Conservation (phyloP, 2,113 vertebrate genomes). For the Chinchilla lanigera region DNA sequence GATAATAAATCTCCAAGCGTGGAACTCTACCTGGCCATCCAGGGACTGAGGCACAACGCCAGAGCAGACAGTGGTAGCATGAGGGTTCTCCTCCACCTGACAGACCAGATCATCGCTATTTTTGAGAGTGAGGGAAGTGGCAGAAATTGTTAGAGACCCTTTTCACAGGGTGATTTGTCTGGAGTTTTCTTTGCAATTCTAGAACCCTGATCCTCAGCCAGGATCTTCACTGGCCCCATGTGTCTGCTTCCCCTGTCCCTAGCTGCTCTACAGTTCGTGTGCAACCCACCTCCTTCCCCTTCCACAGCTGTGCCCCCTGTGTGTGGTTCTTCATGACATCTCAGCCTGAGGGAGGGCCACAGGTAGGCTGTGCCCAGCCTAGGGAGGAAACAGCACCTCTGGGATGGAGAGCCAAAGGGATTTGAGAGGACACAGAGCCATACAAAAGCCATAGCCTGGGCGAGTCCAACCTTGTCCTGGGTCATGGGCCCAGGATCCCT, state of each 20-base stretch:
- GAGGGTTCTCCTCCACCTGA: fast-evolving
- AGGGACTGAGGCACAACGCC: neutral
- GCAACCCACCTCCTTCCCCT: fast-evolving
- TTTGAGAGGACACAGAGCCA: neutral
- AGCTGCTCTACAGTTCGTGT: fast-evolving
- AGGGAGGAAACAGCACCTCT: neutral
- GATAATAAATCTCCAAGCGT: neutral
- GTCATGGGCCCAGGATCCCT: neutral
- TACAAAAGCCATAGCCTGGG: neutral
- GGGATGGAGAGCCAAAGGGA: no score
- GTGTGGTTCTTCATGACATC: no score
- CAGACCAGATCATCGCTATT: fast-evolving
- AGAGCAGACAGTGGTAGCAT: fast-evolving
- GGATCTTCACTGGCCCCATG: fast-evolving
- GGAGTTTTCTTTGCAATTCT: neutral
- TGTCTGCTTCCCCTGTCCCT: no score
- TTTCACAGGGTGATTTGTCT: no score
- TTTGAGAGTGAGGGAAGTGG: neutral
- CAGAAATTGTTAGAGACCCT: fast-evolving
- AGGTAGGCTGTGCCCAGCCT: neutral
- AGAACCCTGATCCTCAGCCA: neutral
- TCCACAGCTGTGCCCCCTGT: neutral
- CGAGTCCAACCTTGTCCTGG: no score
- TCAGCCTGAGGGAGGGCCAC: neutral
- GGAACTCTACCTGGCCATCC: neutral